Evolutionary conservation across 2,113 vertebrate species (phyloP).

Genomic region (Myodes glareolus): DNA sequence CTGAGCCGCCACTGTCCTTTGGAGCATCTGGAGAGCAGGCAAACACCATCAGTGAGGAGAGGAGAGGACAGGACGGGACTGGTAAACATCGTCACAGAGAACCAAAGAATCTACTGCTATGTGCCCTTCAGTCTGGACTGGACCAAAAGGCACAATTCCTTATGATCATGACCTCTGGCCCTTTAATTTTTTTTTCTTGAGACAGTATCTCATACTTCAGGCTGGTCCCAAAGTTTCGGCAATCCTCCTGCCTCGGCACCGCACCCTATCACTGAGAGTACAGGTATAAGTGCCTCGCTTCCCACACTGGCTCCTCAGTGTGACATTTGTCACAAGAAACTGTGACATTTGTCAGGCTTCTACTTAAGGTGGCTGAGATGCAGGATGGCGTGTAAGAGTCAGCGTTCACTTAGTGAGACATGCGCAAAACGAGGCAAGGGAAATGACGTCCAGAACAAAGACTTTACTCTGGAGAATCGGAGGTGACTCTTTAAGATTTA

Average conservation of each 20-base stretch:
- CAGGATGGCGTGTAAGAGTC: no score
- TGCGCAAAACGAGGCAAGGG: background rate
- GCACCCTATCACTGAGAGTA: background rate
- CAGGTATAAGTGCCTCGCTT: no score
- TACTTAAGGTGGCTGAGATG: background rate
- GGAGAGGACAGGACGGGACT: background rate
- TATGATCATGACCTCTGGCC: background rate
- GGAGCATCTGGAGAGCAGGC: conserved; percentile 91
- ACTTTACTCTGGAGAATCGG: background rate
- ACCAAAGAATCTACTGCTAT: background rate
- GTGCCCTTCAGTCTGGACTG: background rate
- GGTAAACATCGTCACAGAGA: background rate
- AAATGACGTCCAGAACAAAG: background rate
- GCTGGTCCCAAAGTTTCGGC: background rate
- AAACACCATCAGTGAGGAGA: background rate
- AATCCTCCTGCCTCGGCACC: no score
- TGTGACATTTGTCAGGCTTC: background rate
- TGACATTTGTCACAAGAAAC: no score
- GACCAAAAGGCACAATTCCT: background rate
- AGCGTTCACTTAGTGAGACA: background rate
- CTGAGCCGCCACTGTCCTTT: conserved; percentile 95
- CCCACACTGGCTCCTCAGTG: background rate
- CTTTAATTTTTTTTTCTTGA: background rate
- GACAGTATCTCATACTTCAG: background rate
- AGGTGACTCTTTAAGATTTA: background rate